These are phyloP conservation scores for Centropus unirufus DNA, from an alignment of 2,113 vertebrate species.

Conservation along the genomic window DNA sequence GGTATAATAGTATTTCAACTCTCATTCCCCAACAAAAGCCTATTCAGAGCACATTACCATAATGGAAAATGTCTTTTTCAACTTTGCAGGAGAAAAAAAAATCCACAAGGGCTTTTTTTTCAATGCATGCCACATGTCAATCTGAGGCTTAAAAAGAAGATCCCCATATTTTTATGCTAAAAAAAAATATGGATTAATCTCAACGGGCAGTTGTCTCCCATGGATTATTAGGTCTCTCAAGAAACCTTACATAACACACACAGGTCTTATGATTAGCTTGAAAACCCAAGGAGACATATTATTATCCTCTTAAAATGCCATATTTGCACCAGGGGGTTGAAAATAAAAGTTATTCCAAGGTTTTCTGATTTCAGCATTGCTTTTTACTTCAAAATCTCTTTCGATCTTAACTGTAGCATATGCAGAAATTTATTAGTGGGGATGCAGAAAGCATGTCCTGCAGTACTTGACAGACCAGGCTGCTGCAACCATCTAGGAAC, in stretches of 20 bases:
- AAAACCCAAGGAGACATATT: constrained; percentile 39
- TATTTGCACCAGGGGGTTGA: background rate
- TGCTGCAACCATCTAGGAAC: background rate
- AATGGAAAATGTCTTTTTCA: constrained; percentile 30
- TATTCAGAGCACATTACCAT: constrained; percentile 35
- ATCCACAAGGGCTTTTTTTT: background rate
- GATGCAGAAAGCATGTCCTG: background rate
- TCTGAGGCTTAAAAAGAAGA: constrained; percentile 7
- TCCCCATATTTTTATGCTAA: background rate
- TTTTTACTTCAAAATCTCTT: background rate
- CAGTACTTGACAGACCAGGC: background rate
- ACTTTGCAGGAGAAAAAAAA: background rate
- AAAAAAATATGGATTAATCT: constrained; percentile 10
- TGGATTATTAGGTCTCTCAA: constrained; percentile 49
- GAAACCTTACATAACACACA: constrained; percentile 46
- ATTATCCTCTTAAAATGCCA: constrained; percentile 39
- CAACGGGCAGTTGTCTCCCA: constrained; percentile 55
- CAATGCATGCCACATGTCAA: background rate
- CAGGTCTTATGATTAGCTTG: constrained; percentile 22
- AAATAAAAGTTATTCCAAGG: background rate
- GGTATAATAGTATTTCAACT: constrained; percentile 16
- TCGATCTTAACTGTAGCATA: background rate
- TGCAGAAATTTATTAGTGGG: background rate
- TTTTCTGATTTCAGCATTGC: background rate
- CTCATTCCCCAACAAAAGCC: background rate